phyloP scores from a whole-genome alignment of 2,797 vertebrate species.

The Acestrorhynchus altus region DNA sequence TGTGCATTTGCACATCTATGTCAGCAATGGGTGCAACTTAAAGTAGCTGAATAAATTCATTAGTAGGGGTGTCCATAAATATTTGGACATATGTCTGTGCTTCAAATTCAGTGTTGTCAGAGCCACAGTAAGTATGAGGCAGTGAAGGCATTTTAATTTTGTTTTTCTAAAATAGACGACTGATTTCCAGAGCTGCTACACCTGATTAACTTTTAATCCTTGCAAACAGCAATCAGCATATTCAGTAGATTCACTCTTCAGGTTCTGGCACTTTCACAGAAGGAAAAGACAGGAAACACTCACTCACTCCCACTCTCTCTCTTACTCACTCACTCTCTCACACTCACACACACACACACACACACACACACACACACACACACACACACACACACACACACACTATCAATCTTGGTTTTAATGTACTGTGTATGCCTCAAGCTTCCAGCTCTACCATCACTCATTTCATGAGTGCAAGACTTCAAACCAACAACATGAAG shows the following conservation, averaged over 20 bases:
- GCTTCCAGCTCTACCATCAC: not conserved
- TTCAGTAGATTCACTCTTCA: not conserved
- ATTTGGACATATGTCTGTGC: too few species aligned
- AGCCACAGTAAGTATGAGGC: not conserved
- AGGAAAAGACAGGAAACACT: not conserved
- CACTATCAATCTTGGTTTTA: not conserved
- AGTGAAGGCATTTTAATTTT: not conserved
- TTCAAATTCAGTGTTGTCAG: not conserved
- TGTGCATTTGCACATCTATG: too few species aligned
- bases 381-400: not conserved
- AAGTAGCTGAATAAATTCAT: too few species aligned
- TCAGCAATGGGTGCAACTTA: too few species aligned
- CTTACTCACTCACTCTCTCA: too few species aligned
- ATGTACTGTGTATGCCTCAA: not conserved
- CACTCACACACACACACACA: too few species aligned
- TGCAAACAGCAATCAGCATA: not conserved
- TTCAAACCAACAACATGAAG: not conserved
- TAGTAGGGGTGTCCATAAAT: too few species aligned
- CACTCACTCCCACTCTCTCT: too few species aligned
- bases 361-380: too few species aligned
- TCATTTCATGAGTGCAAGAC: not conserved
- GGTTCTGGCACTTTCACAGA: not conserved
- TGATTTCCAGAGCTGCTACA: not conserved
- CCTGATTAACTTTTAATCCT: constrained; percentile 14
- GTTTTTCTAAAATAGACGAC: not conserved